Evolutionary conservation across 2,113 vertebrate genomes (phyloP).

Genomic region (Dendrocopos noguchii): DNA sequence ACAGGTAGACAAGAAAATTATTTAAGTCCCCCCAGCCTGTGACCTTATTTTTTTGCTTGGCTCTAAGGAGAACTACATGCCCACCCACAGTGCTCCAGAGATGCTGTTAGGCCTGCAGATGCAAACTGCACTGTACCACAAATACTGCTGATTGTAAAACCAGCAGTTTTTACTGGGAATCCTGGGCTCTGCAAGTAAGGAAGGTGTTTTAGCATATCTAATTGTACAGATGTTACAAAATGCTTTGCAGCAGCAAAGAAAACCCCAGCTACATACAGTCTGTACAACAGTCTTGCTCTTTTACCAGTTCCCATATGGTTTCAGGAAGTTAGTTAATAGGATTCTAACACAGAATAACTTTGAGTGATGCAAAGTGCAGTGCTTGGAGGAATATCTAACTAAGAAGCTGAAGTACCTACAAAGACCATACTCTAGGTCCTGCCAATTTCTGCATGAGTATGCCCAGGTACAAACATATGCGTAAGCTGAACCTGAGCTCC

Average conservation of each 20-base stretch:
- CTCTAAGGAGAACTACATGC: not conserved
- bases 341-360: not conserved
- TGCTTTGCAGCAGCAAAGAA: not conserved
- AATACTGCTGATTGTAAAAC: not conserved
- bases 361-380: not conserved
- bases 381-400: not conserved
- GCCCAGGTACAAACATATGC: rapidly evolving
- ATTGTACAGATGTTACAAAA: not conserved
- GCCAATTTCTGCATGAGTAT: not conserved
- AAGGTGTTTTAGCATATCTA: not conserved
- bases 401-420: not conserved
- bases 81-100: not conserved
- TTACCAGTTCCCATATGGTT: rapidly evolving
- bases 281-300: not conserved
- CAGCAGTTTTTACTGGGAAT: not conserved
- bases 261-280: not conserved
- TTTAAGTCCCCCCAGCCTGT: not conserved
- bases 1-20: not conserved
- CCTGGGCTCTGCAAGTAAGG: not conserved
- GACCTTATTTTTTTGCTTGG: not conserved
- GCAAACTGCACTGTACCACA: not conserved
- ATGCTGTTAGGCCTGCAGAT: not conserved
- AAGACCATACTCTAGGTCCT: not conserved
- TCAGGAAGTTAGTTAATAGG: not conserved
- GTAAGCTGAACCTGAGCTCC: no score